phyloP scores from a whole-genome alignment of 2,113 vertebrate genomes.

The Tupaia tana region DNA sequence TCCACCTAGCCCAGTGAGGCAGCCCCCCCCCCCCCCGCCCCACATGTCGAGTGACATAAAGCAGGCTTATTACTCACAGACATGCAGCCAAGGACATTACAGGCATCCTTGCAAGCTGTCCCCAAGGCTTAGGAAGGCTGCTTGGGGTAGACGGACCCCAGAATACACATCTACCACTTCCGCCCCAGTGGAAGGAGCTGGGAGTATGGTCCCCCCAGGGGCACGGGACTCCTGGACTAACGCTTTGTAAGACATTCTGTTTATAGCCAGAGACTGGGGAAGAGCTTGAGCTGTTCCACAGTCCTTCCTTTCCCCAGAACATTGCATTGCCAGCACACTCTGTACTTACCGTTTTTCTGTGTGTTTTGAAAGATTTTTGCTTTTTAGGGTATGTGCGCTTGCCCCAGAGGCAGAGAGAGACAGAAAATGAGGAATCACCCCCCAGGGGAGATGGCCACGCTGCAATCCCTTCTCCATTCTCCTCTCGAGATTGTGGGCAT shows the following conservation, averaged over 20 bases:
- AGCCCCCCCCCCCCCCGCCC: too few relatives aligned
- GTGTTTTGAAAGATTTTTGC: too few relatives aligned
- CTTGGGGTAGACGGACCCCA: neutral
- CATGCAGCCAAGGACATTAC: neutral
- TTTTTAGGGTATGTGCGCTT: too few relatives aligned
- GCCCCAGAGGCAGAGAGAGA: too few relatives aligned
- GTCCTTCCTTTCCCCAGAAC: neutral
- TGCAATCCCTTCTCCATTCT: too few relatives aligned
- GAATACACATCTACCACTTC: too few relatives aligned
- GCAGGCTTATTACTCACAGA: neutral
- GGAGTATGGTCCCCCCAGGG: neutral
- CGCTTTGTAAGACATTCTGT: neutral
- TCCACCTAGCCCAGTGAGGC: neutral
- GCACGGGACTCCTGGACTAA: neutral
- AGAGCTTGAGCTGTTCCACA: too few relatives aligned
- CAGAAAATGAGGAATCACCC: too few relatives aligned
- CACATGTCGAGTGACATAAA: neutral
- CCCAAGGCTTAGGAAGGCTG: too few relatives aligned
- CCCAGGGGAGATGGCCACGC: too few relatives aligned
- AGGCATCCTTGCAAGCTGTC: neutral
- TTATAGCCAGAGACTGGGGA: accelerated
- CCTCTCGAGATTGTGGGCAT: too few relatives aligned
- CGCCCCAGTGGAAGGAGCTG: neutral
- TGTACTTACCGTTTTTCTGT: too few relatives aligned
- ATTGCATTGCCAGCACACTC: neutral